These are phyloP conservation scores for Garra rufa DNA, from an alignment of 2,113 vertebrate genomes.

Conservation along the genomic window DNA sequence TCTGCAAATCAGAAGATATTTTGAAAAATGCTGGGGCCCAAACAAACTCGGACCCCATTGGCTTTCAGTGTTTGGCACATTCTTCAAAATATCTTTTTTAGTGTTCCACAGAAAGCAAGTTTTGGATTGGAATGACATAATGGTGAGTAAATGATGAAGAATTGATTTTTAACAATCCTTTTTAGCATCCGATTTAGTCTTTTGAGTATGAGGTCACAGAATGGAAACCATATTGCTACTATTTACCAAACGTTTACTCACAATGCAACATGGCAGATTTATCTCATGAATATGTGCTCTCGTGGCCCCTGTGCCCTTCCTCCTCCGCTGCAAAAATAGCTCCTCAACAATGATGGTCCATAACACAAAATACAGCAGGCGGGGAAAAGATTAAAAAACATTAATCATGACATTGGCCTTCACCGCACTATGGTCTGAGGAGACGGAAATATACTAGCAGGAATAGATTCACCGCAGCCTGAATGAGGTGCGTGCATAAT, in stretches of 20 bases:
- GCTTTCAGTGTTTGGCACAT: not conserved
- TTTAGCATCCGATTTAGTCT: not conserved
- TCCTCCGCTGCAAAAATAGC: constrained; percentile 69
- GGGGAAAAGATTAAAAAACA: constrained; percentile 55
- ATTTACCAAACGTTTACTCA: constrained; percentile 21
- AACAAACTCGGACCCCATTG: not conserved
- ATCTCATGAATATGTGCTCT: constrained; percentile 62
- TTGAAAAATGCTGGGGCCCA: no score
- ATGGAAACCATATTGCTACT: not conserved
- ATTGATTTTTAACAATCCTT: not conserved
- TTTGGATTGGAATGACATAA: not conserved
- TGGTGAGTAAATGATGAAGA: not conserved
- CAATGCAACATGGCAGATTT: constrained; percentile 47
- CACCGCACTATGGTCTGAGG: constrained; percentile 52
- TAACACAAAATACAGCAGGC: constrained; percentile 66
- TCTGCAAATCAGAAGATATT: not conserved
- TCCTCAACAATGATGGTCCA: constrained; percentile 60
- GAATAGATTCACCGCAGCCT: constrained; percentile 15
- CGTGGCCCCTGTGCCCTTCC: constrained; percentile 54
- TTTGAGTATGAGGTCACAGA: not conserved
- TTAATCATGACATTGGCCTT: constrained; percentile 66
- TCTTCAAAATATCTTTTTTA: not conserved
- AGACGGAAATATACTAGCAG: constrained; percentile 30
- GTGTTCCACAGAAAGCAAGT: not conserved
- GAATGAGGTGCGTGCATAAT: constrained; percentile 59